A percentile compares a stretch with the other conserved stretches of the same genome.
These are phyloP conservation scores for Parasteatoda lunata DNA, from an alignment of 2,888 invertebrate genomes.

Conservation along the genomic window DNA sequence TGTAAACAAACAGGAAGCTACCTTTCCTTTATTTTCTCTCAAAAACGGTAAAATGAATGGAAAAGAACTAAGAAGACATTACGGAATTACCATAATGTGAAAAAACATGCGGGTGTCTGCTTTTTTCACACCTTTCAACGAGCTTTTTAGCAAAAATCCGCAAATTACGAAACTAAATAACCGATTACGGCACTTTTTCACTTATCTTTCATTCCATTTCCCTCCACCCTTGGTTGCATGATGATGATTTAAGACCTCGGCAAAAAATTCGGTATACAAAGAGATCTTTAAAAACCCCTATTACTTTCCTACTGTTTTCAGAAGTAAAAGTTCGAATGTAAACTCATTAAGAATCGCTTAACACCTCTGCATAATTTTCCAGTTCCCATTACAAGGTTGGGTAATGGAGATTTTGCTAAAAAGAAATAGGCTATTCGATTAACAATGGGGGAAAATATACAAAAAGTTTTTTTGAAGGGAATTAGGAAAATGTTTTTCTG, in stretches of 20 bases:
- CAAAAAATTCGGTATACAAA: background rate
- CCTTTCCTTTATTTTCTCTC: background rate
- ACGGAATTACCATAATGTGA: background rate
- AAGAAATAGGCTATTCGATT: too few species aligned
- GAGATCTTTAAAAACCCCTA: background rate
- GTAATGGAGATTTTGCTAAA: too few species aligned
- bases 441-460: too few species aligned
- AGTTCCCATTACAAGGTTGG: background rate
- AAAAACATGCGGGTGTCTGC: conserved; percentile 22
- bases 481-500: too few species aligned
- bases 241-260: conserved; percentile 49
- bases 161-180: background rate
- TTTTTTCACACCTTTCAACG: conserved; percentile 1
- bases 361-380: background rate
- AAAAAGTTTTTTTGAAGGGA: too few species aligned
- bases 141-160: background rate
- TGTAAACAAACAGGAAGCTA: background rate
- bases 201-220: background rate
- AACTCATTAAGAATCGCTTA: background rate
- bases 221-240: conserved; percentile 14
- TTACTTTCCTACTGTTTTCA: background rate
- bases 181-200: background rate
- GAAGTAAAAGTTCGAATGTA: background rate
- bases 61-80: background rate
- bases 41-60: background rate